Base-by-base conservation (phyloP, 2,113 vertebrate genomes). In the Anthoscopus minutus region DNA sequence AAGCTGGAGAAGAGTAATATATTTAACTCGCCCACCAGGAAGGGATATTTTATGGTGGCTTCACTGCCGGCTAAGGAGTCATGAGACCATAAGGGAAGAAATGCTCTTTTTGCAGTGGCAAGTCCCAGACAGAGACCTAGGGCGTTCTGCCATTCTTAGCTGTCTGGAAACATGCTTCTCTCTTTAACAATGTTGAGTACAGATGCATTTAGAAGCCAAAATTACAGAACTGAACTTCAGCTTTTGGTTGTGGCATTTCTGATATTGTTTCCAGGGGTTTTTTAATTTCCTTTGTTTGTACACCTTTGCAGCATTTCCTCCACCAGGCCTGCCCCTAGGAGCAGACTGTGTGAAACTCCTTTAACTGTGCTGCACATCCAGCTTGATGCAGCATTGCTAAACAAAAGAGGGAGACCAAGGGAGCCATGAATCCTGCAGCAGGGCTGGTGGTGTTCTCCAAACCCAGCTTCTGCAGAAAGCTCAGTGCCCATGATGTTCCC, bases 401-500 rank as follows among this genome's bases (percentile, higher is more conserved):
- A 88, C 14, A 45, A 66, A 88, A 87, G 42, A 82, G 18, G 30
- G 7, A 4, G 11, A 31, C 80, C 2, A 1, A 86, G 48, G 27
- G 42, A 86, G 38, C n/a, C 3, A 0, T 31, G 51, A 88, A 60
- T n/a, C 38, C 42, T 0, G 0, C 0, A 1, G 21, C 0, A 0
- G 54, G n/a, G 28, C 61, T 66, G 56, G 28, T 3, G 0, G 13
- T 17, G 1, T 60, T 84, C 48, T 47, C 44, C 61, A 84, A 89
- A 76, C 7, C 5, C 19, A 30, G 19, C 35, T 91, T 51, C 60
- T 86, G 47, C 69, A 86, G 81, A 84, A 70, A 70, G 10, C 25
- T 86, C 51, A 21, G 38, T 45, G 64, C 22, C 54, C 8, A 1
- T 57, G 56, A 71, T 47, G 9, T 78, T 61, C 47, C 31, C 57